Percentiles rank a stretch among this genome's conserved stretches.
phyloP scores from a whole-genome alignment of 2,797 vertebrate genomes.

The Leptodon cayanensis region DNA sequence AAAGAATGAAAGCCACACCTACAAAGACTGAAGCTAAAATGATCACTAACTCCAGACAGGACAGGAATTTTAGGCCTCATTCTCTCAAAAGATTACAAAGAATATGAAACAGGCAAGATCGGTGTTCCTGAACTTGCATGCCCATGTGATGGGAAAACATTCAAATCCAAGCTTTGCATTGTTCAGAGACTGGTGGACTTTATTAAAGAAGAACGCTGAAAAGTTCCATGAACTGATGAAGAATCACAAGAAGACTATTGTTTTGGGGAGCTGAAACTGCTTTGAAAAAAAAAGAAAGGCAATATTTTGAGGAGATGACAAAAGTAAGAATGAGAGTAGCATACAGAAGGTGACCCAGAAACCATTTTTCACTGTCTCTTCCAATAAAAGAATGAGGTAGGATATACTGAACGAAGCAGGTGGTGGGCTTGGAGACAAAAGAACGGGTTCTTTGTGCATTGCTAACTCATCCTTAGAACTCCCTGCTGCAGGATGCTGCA shows the following conservation, averaged over 20 bases:
- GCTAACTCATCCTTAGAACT: not conserved
- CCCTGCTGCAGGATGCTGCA: not conserved
- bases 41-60: not conserved
- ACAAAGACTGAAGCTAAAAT: not conserved
- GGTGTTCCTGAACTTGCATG: not conserved
- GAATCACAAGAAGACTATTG: not conserved
- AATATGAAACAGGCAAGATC: not conserved
- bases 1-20: not conserved
- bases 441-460: not conserved
- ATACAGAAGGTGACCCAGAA: not conserved
- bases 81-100: not conserved
- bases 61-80: not conserved
- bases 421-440: not conserved
- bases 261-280: not conserved
- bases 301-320: not conserved
- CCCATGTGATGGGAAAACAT: not conserved
- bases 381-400: not conserved
- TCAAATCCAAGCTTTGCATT: not conserved
- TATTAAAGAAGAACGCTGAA: not conserved
- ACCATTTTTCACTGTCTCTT: not conserved
- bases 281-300: not conserved
- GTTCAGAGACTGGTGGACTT: not conserved
- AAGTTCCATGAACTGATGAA: not conserved
- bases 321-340: not conserved
- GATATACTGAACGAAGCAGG: not conserved